Conservation (phyloP, 1,140 invertebrate species). For the Scaptomyza graminum region DNA sequence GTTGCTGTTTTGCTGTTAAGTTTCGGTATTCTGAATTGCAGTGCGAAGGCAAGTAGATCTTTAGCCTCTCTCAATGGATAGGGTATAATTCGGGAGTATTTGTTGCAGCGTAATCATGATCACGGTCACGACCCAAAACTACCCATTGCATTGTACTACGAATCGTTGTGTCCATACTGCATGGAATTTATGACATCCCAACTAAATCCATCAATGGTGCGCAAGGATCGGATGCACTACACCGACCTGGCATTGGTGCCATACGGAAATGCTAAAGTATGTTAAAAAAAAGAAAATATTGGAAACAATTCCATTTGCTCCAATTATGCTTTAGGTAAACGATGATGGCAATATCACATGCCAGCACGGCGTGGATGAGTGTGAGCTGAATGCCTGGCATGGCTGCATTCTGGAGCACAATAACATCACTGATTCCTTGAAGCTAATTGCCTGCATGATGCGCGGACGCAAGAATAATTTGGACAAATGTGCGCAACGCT, state of each 20-base stretch:
- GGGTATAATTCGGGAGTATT: neutral
- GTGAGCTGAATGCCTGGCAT: constrained; percentile 78
- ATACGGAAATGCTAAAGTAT: constrained; percentile 70
- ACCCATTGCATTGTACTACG: constrained; percentile 73
- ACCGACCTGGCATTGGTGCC: constrained; percentile 69
- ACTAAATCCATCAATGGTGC: constrained; percentile 56
- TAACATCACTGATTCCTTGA: constrained; percentile 46
- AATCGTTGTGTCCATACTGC: constrained; percentile 75
- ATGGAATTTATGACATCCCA: constrained; percentile 65
- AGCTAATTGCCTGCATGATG: constrained; percentile 77
- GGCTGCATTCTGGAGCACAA: constrained; percentile 78
- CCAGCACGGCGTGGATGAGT: constrained; percentile 72
- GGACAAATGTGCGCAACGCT: constrained; percentile 42
- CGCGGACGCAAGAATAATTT: constrained; percentile 51
- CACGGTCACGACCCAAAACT: constrained; percentile 22
- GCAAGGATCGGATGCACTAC: constrained; percentile 42
- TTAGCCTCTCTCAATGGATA: neutral
- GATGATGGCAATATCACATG: constrained; percentile 46
- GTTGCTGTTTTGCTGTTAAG: constrained; percentile 1
- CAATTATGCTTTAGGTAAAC: constrained; percentile 10
- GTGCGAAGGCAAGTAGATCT: constrained; percentile 2
- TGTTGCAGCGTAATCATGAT: constrained; percentile 33
- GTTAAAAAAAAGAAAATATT: neutral
- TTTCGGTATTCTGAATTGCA: neutral
- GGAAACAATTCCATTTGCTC: no score